Evolutionary conservation across 2,888 invertebrate species (phyloP), one percentile per base, ranked within the genome.

Genomic region (Mesoligia furuncula): DNA sequence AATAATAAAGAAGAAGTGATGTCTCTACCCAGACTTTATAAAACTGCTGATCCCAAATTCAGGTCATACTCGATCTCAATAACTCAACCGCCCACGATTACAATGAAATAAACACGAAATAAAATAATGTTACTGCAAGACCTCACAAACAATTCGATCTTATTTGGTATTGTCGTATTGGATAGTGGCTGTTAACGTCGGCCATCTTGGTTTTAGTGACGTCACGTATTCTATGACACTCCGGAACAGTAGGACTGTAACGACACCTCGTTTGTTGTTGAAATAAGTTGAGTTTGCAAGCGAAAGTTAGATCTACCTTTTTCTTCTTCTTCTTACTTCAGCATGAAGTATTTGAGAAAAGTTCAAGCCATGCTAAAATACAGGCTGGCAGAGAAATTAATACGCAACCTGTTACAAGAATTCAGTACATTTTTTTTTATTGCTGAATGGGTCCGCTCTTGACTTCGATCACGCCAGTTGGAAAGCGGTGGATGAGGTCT

Each of bases 201-300:
- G 72, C 84, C 82, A 77, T 81, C 45, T 77, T 84, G 62, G 65
- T 77, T 84, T 77, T 74, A 57, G 68, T 85, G 75, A 85, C 54
- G 73, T 85, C 85, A 85, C 82, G 77, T 84, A 69, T 74, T 61
- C 54, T 77, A 75, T 75, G 65, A 72, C 39, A 70, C 69, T 77
- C 42, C 20, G 20, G 75, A 48, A 67, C 45, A 73, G 68, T 64
- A 62, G 57, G 51, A 72, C 62, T 62, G 24, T 69, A 81, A 72
- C 45, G 74, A 61, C 11, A 70, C 51, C 13, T 77, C 61, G 61
- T 74, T 81, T 74, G 51, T 71, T 64, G 31, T 72, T 71, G 48
- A 74, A 77, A 85, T 51, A 72, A 57, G 20, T 72, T 71, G 59
- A 36, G 24, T 70, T 78, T 59, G 24, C 54, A 66, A 45, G 20